Base-by-base conservation (phyloP, 2,113 vertebrate genomes). In the Myotis yumanensis region DNA sequence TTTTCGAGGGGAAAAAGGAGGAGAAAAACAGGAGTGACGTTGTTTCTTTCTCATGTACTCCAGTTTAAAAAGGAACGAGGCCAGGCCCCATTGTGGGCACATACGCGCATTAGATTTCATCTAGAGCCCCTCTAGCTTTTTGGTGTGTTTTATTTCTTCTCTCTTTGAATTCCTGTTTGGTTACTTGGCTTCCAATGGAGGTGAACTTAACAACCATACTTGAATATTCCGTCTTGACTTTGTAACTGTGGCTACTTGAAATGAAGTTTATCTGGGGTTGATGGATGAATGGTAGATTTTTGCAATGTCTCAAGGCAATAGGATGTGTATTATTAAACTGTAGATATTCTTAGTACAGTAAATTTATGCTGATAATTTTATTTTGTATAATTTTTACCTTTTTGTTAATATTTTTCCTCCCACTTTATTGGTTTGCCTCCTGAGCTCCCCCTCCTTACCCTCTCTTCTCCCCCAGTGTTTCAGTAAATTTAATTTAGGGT, bases 341-440 rank as follows among this genome's bases (percentile, higher is more conserved):
- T 98, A 99, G 98, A 99, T 99, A 99, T 98, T 98, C 98, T 98
- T 99, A 99, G 98, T 98, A 98, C 98, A 98, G 98, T 98, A 98
- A 98, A 98, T 99, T 98, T 98, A 99, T 98, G 98, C 98, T 97
- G 98, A 98, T 99, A 98, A 98, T 99, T 98, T 99, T 99, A 98
- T 98, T 98, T 98, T 99, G 98, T 98, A 98, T 98, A 98, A 98
- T 98, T 99, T 98, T 97, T 96, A 97, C 94, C 82, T 96, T 95
- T 98, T 97, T 97, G 95, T 97, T 98, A 97, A 97, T 98, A 97
- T 98, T 97, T 97, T 96, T 97, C 96, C 95, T 96, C 91, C 95
- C 72, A 97, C 90, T 96, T 96, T 97, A 93, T 98, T 69, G 96
- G 96, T 97, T 97, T 96, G 96, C 95, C 96, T 96, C 96, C 97